Conservation (phyloP, 2,113 vertebrate genomes). For the Tenebrosternarchus preto region DNA sequence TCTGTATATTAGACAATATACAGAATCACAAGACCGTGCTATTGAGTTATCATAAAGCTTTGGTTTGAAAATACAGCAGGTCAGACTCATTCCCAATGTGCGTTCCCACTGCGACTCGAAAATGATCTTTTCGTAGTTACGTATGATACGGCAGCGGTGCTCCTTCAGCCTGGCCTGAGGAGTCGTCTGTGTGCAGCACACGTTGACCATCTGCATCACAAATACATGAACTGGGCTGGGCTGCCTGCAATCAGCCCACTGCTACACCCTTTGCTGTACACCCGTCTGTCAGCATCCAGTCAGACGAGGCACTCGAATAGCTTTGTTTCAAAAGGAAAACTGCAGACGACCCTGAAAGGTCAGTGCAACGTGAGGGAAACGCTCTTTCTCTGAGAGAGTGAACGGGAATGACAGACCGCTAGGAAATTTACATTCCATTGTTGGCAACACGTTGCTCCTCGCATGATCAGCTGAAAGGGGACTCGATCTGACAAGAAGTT, state of each 20-base stretch:
- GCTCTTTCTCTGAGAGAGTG: not conserved
- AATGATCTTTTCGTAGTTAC: not conserved
- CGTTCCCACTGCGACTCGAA: not conserved
- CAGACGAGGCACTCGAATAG: not conserved
- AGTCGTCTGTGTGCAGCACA: not conserved
- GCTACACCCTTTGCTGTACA: not conserved
- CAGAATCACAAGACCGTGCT: too few species aligned
- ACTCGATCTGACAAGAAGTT: constrained; percentile 26
- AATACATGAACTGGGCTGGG: not conserved
- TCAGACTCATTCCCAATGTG: not conserved
- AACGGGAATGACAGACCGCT: not conserved
- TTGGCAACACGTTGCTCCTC: constrained; percentile 19
- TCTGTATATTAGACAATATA: too few species aligned
- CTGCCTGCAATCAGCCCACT: not conserved
- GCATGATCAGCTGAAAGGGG: constrained; percentile 20
- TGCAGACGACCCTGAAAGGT: not conserved
- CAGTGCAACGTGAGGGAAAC: not conserved
- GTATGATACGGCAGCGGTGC: not conserved
- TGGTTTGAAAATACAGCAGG: not conserved
- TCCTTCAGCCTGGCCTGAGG: not conserved
- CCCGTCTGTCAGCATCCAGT: not conserved
- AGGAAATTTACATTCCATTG: constrained; percentile 13
- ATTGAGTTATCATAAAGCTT: not conserved
- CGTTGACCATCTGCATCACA: not conserved
- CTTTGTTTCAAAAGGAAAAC: not conserved